Base-by-base conservation (phyloP, 2,113 vertebrate genomes). In the Tachysurus fulvidraco region DNA sequence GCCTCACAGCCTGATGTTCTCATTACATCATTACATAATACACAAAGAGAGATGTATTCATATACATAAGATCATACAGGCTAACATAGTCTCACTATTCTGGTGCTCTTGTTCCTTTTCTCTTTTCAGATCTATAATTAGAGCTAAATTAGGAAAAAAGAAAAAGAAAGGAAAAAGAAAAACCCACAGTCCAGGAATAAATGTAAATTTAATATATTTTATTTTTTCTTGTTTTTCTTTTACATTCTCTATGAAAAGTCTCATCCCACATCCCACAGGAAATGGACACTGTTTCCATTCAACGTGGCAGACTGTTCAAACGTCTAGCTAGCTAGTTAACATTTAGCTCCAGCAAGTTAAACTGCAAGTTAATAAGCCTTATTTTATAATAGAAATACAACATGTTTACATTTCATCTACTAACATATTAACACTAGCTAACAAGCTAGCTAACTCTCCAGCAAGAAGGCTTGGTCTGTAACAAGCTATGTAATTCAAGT, bases 21-120 rank as follows among this genome's bases (percentile, higher is more conserved):
- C 54, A 71, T 80, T 28, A 80, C 78, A 60, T 28, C 54, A 71
- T 80, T 28, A 80, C 78, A 60, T 81, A 69, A 86, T 81, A 50
- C 65, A 71, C 62, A 71, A 59, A 86, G 50, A 69, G 62, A 17
- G 25, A 46, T 9, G 41, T 67, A 81, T 60, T 71, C 30, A 50
- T 73, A 16, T 46, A 80, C 28, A 86, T 73, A 19, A 52, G 54
- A 86, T 73, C n/a, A 86, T 73, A 73, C 16, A n/a, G 65, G n/a
- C 84, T n/a, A 21, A 50, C 71, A 46, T 59, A 52, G 57, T 30
- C 30, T 85, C 17, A 16, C 54, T 59, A 21, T 17, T 52, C 23
- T 71, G 13, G 10, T 5, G 30, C 17, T 52, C 23, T 71, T 23
- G 10, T 5, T 46, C 23, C 10, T n/a, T 36, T 36, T 36, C 36